Conservation (phyloP, 2,797 vertebrate species). For the Rhabdomys pumilio region DNA sequence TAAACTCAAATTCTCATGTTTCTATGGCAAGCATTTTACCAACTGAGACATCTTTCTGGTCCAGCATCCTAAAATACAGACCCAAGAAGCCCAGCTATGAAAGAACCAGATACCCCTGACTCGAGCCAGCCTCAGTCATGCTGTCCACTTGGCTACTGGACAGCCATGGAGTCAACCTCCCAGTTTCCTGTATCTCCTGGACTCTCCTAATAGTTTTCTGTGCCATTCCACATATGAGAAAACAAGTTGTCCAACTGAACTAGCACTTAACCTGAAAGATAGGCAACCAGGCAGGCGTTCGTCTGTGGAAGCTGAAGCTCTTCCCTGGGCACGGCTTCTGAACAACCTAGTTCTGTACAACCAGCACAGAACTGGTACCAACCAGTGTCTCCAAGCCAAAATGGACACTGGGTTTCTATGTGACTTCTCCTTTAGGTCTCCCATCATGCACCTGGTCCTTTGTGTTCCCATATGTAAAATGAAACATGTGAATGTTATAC, state of each 20-base stretch:
- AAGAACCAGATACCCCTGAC: not conserved
- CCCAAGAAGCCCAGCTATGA: not conserved
- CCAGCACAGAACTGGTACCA: not conserved
- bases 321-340: not conserved
- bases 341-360: not conserved
- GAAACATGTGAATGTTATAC: not conserved
- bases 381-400: not conserved
- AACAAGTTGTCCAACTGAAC: not conserved
- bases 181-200: not conserved
- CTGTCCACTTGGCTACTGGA: not conserved
- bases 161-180: not conserved
- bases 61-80: not conserved
- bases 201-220: not conserved
- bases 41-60: not conserved
- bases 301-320: too few species aligned
- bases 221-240: not conserved
- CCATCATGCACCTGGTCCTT: not conserved
- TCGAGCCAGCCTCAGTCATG: not conserved
- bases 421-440: not conserved
- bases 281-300: not conserved
- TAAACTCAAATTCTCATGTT: not conserved
- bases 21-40: not conserved
- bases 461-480: not conserved
- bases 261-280: not conserved
- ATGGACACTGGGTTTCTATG: not conserved